phyloP scores from a whole-genome alignment of 2,888 invertebrate species.

The Taenaris catops region DNA sequence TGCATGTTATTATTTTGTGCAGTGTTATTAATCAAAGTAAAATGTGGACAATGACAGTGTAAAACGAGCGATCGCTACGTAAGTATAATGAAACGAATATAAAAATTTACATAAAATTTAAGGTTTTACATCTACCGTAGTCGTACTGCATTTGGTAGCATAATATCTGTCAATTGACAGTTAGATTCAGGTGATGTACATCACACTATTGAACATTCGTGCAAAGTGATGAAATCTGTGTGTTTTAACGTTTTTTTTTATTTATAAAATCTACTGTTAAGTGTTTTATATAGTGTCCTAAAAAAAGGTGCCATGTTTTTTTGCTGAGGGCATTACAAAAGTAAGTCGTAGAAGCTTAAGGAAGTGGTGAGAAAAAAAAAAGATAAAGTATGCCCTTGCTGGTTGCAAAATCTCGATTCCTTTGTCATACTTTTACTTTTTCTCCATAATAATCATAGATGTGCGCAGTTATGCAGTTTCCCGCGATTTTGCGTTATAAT shows the following conservation, averaged over 20 bases:
- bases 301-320: conserved; percentile 52
- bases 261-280: conserved; percentile 48
- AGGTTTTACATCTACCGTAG: conserved; percentile 14
- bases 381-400: conserved; percentile 70
- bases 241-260: conserved; percentile 50
- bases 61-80: conserved; percentile 66
- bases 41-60: conserved; percentile 76
- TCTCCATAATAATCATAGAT: conserved; percentile 30
- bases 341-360: conserved; percentile 31
- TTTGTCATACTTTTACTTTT: conserved; percentile 77
- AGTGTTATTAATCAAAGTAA: conserved; percentile 52
- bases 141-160: conserved; percentile 37
- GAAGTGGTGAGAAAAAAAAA: conserved; percentile 38
- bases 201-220: conserved; percentile 29
- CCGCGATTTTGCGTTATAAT: conserved; percentile 37
- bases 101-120: conserved; percentile 26
- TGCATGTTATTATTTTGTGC: conserved; percentile 40
- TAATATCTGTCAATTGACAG: conserved; percentile 39
- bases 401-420: conserved; percentile 59
- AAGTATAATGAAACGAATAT: conserved; percentile 60
- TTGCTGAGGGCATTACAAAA: conserved; percentile 38
- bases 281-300: conserved; percentile 45
- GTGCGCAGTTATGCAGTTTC: conserved; percentile 33
- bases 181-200: conserved; percentile 32
- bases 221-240: conserved; percentile 50